phyloP scores from a whole-genome alignment of 2,888 invertebrate genomes.

The Chydorus sphaericus region DNA sequence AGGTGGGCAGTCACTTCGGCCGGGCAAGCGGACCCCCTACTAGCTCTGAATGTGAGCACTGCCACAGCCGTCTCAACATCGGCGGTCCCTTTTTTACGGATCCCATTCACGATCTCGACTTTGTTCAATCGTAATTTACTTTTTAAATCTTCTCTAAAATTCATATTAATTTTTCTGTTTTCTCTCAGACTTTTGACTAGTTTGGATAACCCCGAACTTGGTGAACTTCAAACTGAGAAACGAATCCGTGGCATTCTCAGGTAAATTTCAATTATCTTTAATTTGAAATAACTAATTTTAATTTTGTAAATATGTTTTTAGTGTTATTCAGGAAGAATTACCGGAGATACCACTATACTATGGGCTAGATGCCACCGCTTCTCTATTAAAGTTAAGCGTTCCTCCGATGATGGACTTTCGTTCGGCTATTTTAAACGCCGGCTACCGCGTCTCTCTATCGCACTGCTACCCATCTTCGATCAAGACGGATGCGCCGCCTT shows the following conservation, averaged over 20 bases:
- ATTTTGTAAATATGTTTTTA: no score
- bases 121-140: slow-evolving; percentile 57
- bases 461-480: slow-evolving; percentile 76
- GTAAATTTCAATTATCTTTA: no score
- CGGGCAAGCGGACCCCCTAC: slow-evolving; percentile 8
- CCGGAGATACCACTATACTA: slow-evolving; percentile 75
- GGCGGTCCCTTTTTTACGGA: slow-evolving; percentile 93
- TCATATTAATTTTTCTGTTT: no score
- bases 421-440: slow-evolving; percentile 78
- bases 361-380: slow-evolving; percentile 58
- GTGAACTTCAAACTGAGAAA: slow-evolving; percentile 48
- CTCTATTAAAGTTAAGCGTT: slow-evolving; percentile 54
- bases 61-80: slow-evolving; percentile 35
- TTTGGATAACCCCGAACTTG: slow-evolving; percentile 27
- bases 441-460: slow-evolving; percentile 79
- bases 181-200: no score
- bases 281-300: no score
- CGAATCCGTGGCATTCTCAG: slow-evolving; percentile 67
- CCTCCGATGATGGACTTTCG: slow-evolving; percentile 48
- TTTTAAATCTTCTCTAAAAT: no score
- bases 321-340: slow-evolving; percentile 69
- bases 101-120: slow-evolving; percentile 61
- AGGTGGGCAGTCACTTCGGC: background rate
- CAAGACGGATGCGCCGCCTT: slow-evolving; percentile 80
- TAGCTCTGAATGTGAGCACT: slow-evolving; percentile 1